A percentile compares a stretch with the other conserved stretches of the same genome.
phyloP scores from a whole-genome alignment of 2,797 vertebrate species.

The Rachycentron canadum region DNA sequence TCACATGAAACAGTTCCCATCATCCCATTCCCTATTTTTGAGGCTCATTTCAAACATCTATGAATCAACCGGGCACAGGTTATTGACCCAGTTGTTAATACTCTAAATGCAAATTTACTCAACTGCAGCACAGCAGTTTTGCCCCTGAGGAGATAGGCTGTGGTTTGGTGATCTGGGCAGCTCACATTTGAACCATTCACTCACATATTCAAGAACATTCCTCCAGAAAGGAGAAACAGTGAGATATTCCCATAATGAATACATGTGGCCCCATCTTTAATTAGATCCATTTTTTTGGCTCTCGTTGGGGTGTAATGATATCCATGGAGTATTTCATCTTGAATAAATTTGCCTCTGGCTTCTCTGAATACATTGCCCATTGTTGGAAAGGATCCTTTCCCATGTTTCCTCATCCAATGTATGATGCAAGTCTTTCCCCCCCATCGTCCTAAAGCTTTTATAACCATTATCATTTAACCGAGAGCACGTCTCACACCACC shows the following conservation, averaged over 20 bases:
- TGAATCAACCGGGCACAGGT: not conserved
- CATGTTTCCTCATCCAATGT: conserved; percentile 13
- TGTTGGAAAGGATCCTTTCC: conserved; percentile 14
- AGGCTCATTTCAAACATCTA: not conserved
- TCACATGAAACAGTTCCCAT: too few relatives aligned
- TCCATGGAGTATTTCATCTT: conserved; percentile 24
- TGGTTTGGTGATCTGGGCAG: too few relatives aligned
- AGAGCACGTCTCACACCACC: not conserved
- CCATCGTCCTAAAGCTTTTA: conserved; percentile 2
- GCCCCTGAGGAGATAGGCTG: too few relatives aligned
- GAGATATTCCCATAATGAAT: not conserved
- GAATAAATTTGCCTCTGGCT: conserved; percentile 31
- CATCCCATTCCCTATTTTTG: not conserved
- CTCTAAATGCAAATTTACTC: not conserved
- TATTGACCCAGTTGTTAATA: not conserved
- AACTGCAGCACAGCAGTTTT: too few relatives aligned
- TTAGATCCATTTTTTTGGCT: conserved; percentile 17
- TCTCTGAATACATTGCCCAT: conserved; percentile 1
- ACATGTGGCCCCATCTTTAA: conserved; percentile 5
- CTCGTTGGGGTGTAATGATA: conserved; percentile 8
- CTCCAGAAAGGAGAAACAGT: not conserved
- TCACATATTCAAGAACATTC: not conserved
- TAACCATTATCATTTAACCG: conserved; percentile 1
- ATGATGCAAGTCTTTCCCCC: conserved; percentile 15
- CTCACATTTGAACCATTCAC: too few relatives aligned